Percentiles rank a stretch among this genome's conserved stretches.
Evolutionary conservation across 2,888 invertebrate genomes (phyloP).

Genomic region (Drosophila mulleri): DNA sequence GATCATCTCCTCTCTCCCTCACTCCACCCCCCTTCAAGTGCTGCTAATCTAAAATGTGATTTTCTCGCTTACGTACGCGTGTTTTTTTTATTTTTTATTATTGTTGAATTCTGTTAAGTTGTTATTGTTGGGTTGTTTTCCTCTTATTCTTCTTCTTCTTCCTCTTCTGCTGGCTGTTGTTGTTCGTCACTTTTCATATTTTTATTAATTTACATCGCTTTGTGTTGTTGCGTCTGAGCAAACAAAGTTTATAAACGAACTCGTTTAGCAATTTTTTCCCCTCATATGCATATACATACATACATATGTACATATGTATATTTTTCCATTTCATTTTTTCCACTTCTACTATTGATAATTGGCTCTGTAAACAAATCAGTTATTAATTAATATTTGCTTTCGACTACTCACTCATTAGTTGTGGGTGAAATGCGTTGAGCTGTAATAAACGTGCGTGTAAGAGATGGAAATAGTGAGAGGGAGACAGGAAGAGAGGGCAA

Average conservation of each 20-base stretch:
- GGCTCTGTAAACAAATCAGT: constrained; percentile 51
- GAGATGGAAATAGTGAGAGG: not conserved
- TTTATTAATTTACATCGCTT: constrained; percentile 65
- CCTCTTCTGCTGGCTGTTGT: not conserved
- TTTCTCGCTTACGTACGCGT: constrained; percentile 61
- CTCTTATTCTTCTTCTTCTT: not conserved
- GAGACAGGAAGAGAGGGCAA: not conserved
- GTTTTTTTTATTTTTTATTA: constrained; percentile 20
- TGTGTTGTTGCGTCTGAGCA: constrained; percentile 31
- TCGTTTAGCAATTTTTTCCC: constrained; percentile 8
- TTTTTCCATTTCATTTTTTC: not conserved
- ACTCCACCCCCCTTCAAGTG: not conserved
- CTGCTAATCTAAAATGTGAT: constrained; percentile 61
- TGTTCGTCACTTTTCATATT: constrained; percentile 6
- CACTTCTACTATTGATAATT: constrained; percentile 44
- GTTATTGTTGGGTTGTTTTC: not conserved
- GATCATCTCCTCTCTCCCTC: constrained; percentile 25
- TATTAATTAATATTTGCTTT: constrained; percentile 59
- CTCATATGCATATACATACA: too few relatives aligned
- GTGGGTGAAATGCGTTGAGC: constrained; percentile 2
- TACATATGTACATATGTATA: too few relatives aligned
- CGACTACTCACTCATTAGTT: constrained; percentile 28
- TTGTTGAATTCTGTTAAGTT: constrained; percentile 34
- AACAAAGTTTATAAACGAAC: constrained; percentile 25
- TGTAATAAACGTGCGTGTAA: not conserved